Evolutionary conservation across 2,888 invertebrate genomes (phyloP).

Genomic region (Hylaea fasciaria): DNA sequence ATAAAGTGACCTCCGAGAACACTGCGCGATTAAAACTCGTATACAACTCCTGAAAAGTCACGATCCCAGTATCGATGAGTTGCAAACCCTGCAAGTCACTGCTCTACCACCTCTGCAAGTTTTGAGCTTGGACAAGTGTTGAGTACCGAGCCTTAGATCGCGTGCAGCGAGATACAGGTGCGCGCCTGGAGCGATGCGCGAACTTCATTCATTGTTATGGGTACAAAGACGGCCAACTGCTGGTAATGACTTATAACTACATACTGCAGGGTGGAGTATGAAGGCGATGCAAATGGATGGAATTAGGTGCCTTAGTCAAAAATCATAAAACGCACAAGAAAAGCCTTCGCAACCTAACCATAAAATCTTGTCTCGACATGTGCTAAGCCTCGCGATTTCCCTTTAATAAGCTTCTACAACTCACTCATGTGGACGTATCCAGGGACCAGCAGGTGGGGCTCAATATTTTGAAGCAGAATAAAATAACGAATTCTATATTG

Average conservation of each 20-base stretch:
- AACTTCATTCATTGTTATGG: constrained; percentile 79
- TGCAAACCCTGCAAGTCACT: too few relatives aligned
- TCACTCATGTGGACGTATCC: neutral
- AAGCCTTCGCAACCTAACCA: neutral
- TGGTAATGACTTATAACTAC: constrained; percentile 19
- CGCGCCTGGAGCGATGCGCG: constrained; percentile 73
- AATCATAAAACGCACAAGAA: neutral
- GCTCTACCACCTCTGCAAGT: too few relatives aligned
- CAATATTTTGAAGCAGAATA: too few relatives aligned
- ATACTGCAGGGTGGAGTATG: neutral
- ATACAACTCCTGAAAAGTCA: too few relatives aligned
- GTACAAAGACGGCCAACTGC: constrained; percentile 22
- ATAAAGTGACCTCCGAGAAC: too few relatives aligned
- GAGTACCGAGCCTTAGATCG: constrained; percentile 63
- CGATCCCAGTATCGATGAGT: too few relatives aligned
- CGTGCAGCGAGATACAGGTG: constrained; percentile 79
- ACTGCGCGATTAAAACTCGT: too few relatives aligned
- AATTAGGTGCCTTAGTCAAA: too few relatives aligned
- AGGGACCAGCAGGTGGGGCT: too few relatives aligned
- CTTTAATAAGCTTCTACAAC: constrained; percentile 17
- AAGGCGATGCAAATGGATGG: constrained; percentile 2
- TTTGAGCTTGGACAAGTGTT: too few relatives aligned
- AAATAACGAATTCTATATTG: too few relatives aligned
- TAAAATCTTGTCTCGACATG: constrained; percentile 10
- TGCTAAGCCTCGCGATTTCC: constrained; percentile 10